Base-by-base conservation (phyloP, 2,113 vertebrate species). In the Dipodomys merriami region DNA sequence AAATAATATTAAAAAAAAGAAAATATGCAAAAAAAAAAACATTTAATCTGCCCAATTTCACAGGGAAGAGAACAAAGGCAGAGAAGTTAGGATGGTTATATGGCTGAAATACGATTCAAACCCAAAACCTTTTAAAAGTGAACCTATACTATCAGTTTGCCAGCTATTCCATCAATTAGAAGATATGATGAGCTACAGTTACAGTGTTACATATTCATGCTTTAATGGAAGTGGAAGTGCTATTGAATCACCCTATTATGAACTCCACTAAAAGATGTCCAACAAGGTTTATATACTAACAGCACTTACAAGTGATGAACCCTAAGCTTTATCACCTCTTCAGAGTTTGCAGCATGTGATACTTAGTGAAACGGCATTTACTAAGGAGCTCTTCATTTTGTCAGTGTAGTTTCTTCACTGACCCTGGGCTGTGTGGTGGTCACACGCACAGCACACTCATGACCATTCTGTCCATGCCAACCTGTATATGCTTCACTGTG, bases 351-450 rank as follows among this genome's bases (percentile, higher is more conserved):
- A 12, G 68, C 22, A 39, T 35, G 46, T 5, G 64, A 20, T 65
- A 89, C 76, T 95, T 90, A 6, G 71, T 76, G 27, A 85, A 81
- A 39, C 69, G 39, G 5, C 60, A 80, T 39, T 91, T 89, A 12
- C 67, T 53, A 87, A 91, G 33, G 15, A 92, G 53, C n/a, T 85
- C 13, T 44, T 6, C 4, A 27, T 35, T 82, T 91, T 79, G 46
- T 16, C 27, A 25, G 8, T 49, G 10, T 72, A 35, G 0, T 27
- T 11, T 3, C 53, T 62, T 0, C 46, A 12, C 9, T 67, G 9
- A 53, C 13, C 23, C 39, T 78, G 29, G 10, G 23, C 2, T 79
- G 1, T 10, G 0, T 15, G 10, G 39, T 23, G 4, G 3, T 94
- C 57, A 69, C 10, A 62, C 2, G 64, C 39, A 1, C 46, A 33